phyloP scores from a whole-genome alignment of 1,140 invertebrate species.

The Caenorhabditis latens region DNA sequence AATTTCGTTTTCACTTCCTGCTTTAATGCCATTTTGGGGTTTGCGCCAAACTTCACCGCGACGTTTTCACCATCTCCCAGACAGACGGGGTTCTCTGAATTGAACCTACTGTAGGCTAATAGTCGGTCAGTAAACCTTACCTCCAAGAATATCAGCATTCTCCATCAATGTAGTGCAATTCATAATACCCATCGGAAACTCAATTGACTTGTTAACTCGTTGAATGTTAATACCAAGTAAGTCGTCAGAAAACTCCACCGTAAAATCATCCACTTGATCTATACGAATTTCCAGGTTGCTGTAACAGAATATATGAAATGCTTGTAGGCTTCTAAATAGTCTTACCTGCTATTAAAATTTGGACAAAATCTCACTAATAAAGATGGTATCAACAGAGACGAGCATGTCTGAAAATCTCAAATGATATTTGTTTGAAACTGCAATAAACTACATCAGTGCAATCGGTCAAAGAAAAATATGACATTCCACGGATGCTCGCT shows the following conservation, averaged over 20 bases:
- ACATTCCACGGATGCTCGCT: constrained; percentile 20
- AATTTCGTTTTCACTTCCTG: constrained; percentile 48
- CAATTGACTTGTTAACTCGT: constrained; percentile 3
- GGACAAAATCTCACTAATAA: constrained; percentile 17
- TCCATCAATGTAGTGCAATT: not conserved
- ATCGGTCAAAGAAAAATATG: not conserved
- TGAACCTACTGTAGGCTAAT: not conserved
- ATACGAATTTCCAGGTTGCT: constrained; percentile 28
- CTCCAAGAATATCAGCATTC: constrained; percentile 10
- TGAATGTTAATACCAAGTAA: constrained; percentile 31
- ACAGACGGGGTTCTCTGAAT: constrained; percentile 15
- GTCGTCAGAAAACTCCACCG: not conserved
- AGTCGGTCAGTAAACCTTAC: not conserved
- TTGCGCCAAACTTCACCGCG: constrained; percentile 20
- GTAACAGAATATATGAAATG: not conserved
- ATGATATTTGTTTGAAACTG: not conserved
- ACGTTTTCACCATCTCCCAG: constrained; percentile 28
- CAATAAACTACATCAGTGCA: not conserved
- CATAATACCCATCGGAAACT: constrained; percentile 24
- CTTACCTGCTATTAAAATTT: constrained; percentile 20
- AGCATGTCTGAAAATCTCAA: not conserved
- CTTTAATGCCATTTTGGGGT: not conserved
- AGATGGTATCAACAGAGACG: not conserved
- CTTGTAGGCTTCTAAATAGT: not conserved
- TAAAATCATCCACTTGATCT: constrained; percentile 10